Base-by-base conservation (phyloP, 1,140 invertebrate species). In the Heliconius hermathena region DNA sequence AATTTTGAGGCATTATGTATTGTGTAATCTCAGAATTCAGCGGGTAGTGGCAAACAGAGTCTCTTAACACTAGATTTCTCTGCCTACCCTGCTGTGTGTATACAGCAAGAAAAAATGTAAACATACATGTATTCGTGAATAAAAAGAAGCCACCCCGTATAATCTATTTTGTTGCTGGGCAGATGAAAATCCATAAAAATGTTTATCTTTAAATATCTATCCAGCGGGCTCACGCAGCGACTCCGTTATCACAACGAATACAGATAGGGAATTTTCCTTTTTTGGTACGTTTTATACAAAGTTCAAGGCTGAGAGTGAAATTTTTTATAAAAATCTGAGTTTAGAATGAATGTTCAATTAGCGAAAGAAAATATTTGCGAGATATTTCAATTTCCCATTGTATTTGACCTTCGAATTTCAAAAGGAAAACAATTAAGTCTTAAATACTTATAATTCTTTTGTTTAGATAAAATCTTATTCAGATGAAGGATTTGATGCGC, bases 351-450 rank as follows among this genome's bases (percentile, higher is more conserved):
- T 1, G 60, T 54, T 60, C 73, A 60, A 57, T 74, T 57, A 38
- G 49, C n/a, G 49, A 60, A 60, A 74, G 73, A 36, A 49, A 57
- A 74, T 57, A 74, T 57, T 74, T 26, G 49, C 52, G 6, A 57
- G 8, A 29, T 16, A 54, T 75, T 75, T 57, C 52, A 29, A 75
- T 75, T 57, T 60, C 74, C 18, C 49, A 18, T 36, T n/a, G 0
- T 73, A 66, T 66, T 9, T 57, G 54, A 20, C n/a, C 54, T 13
- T 46, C 8, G 57, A 60, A 60, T 9, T n/a, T 3, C 26, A n/a
- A 60, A 60, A 22, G 57, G n/a, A n/a, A 60, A 60, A 60, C 57
- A 60, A 60, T 22, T 60, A 11, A 60, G 8, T 13, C n/a, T 60
- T 60, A 26, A 60, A 26, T 22, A 26, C 57, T 60, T 60, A 8